Evolutionary conservation across 1,140 invertebrate species (phyloP).

Genomic region (Pomacea maculata): DNA sequence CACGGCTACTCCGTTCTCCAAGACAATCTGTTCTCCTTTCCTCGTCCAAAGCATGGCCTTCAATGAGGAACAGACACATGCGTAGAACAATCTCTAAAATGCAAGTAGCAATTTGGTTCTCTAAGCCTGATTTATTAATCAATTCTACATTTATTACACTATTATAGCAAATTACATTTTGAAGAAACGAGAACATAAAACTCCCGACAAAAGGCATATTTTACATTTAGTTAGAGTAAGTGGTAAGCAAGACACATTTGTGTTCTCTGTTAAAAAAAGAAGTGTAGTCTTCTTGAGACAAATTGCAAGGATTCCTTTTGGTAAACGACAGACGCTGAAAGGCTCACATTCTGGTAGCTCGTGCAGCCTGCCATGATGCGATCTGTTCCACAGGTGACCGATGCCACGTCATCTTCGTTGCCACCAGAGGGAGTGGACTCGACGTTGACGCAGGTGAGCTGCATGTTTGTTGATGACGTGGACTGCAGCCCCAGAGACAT

Average conservation of each 20-base stretch:
- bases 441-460: constrained; percentile 23
- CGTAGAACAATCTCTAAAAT: no score
- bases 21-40: neutral
- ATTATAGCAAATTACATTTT: no score
- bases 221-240: no score
- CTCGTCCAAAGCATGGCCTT: constrained; percentile 2
- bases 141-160: no score
- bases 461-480: neutral
- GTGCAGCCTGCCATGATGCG: constrained; percentile 33
- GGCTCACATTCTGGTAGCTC: constrained; percentile 29
- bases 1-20: neutral
- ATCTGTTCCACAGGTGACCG: constrained; percentile 22
- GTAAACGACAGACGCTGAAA: neutral
- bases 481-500: constrained; percentile 2
- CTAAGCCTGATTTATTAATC: no score
- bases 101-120: no score
- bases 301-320: no score
- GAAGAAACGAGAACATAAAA: no score
- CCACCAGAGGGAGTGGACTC: constrained; percentile 21
- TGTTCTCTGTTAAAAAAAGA: no score
- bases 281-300: neutral
- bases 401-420: constrained; percentile 25
- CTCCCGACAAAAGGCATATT: no score
- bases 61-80: neutral
- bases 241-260: no score